A percentile compares a stretch with the other conserved stretches of the same genome.
Evolutionary conservation across 2,797 vertebrate genomes (phyloP).

Genomic region (Sebastes steindachneri): DNA sequence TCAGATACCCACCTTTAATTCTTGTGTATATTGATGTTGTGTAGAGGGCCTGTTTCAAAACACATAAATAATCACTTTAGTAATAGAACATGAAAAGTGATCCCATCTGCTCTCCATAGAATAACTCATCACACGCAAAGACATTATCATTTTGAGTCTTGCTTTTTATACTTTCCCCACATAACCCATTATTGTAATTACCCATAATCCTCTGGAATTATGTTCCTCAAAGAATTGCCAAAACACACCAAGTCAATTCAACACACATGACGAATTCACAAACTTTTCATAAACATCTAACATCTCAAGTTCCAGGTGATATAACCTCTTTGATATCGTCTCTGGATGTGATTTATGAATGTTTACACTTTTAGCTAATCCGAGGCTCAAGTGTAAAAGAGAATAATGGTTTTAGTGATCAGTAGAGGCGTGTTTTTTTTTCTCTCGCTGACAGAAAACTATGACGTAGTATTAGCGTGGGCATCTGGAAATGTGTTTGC

Average conservation of each 20-base stretch:
- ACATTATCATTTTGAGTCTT: slow-evolving; percentile 12
- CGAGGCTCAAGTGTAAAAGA: slow-evolving; percentile 43
- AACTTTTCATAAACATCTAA: slow-evolving; percentile 30
- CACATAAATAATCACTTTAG: slow-evolving; percentile 11
- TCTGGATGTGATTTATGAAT: slow-evolving; percentile 56
- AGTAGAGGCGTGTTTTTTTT: slow-evolving; percentile 26
- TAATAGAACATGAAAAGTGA: slow-evolving; percentile 1
- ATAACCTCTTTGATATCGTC: slow-evolving; percentile 21
- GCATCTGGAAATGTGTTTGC: slow-evolving; percentile 47
- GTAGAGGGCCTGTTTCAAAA: slow-evolving; percentile 66
- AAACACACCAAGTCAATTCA: slow-evolving; percentile 56
- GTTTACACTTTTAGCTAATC: slow-evolving; percentile 56
- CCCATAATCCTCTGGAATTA: slow-evolving; percentile 49
- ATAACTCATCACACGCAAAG: slow-evolving; percentile 8
- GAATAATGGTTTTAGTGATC: slow-evolving; percentile 41
- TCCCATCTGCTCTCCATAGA: slow-evolving; percentile 25
- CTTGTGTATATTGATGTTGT: slow-evolving; percentile 62
- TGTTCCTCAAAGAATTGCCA: slow-evolving; percentile 66
- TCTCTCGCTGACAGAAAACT: slow-evolving; percentile 6
- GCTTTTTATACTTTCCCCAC: slow-evolving; percentile 34
- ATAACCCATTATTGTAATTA: slow-evolving; percentile 34
- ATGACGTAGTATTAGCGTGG: slow-evolving; percentile 34
- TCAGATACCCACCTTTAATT: slow-evolving; percentile 54
- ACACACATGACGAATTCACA: slow-evolving; percentile 20
- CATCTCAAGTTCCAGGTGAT: slow-evolving; percentile 53